A percentile compares a stretch with the other conserved stretches of the same genome.
Conservation (phyloP, 2,888 invertebrate genomes). For the Noctua janthina region DNA sequence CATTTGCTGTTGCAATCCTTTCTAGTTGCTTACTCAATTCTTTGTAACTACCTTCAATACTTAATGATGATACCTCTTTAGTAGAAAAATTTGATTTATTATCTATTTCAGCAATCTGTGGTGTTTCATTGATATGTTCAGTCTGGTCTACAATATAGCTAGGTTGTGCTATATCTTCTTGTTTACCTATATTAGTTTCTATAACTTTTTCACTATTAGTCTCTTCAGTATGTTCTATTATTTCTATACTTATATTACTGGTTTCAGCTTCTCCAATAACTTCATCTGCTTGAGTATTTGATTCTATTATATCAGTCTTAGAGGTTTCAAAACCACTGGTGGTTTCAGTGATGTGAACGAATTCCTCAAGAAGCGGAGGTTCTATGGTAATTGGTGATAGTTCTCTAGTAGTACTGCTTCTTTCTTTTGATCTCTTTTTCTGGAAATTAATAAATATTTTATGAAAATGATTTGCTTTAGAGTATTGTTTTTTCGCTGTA, state of each 20-base stretch:
- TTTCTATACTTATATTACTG: conserved; percentile 36
- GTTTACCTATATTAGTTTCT: conserved; percentile 16
- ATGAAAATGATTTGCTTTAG: neutral
- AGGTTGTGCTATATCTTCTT: conserved; percentile 16
- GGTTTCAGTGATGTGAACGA: conserved; percentile 29
- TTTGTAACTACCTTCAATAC: conserved; percentile 61
- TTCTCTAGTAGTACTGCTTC: conserved; percentile 38
- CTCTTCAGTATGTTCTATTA: conserved; percentile 29
- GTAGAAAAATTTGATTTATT: neutral
- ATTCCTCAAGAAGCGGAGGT: conserved; percentile 43
- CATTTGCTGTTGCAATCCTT: conserved; percentile 65
- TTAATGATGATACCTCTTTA: conserved; percentile 7
- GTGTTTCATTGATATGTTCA: conserved; percentile 27
- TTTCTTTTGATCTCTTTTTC: conserved; percentile 83
- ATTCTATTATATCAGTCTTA: conserved; percentile 29
- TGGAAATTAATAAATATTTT: conserved; percentile 55
- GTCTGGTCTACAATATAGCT: neutral
- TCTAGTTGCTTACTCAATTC: conserved; percentile 71
- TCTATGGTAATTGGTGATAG: conserved; percentile 27
- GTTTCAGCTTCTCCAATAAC: conserved; percentile 26
- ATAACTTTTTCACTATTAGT: conserved; percentile 26
- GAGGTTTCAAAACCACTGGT: conserved; percentile 1
- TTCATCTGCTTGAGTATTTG: conserved; percentile 13
- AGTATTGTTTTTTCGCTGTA: neutral
- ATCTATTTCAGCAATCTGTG: neutral